phyloP scores from a whole-genome alignment of 2,113 vertebrate species.

The Chauna torquata region DNA sequence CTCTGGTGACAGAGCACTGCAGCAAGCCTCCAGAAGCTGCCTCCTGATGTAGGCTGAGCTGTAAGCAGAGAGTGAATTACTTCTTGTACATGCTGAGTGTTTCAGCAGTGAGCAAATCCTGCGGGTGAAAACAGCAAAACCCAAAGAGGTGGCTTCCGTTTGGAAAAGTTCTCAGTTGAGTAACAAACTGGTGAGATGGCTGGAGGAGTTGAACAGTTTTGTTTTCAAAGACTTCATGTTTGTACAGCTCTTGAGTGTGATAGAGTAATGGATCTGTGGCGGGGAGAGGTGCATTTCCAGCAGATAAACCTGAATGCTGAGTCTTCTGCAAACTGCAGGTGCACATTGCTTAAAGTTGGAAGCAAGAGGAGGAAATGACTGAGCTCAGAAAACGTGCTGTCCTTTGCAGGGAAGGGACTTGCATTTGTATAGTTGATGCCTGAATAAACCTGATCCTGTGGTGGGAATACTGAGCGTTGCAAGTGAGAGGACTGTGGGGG shows the following conservation, averaged over 20 bases:
- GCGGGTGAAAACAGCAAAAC: neutral
- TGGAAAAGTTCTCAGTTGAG: neutral
- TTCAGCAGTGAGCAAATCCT: slow-evolving; percentile 14
- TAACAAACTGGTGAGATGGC: neutral
- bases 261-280: fast-evolving
- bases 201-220: neutral
- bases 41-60: slow-evolving; percentile 41
- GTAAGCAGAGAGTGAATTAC: slow-evolving; percentile 17
- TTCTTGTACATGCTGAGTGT: neutral
- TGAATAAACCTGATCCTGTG: slow-evolving; percentile 46
- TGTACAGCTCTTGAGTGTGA: neutral
- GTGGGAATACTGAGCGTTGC: neutral
- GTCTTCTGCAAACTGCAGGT: neutral
- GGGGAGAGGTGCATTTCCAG: neutral
- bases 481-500: neutral
- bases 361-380: neutral
- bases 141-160: neutral
- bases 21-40: slow-evolving; percentile 45
- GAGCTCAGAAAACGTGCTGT: neutral
- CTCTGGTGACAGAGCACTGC: slow-evolving; percentile 56
- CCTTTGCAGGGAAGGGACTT: neutral
- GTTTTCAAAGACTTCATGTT: neutral
- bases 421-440: neutral
- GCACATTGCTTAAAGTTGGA: neutral
- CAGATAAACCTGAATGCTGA: neutral